Evolutionary conservation across 2,888 invertebrate genomes (phyloP).

Genomic region (Drosophila demipolita): DNA sequence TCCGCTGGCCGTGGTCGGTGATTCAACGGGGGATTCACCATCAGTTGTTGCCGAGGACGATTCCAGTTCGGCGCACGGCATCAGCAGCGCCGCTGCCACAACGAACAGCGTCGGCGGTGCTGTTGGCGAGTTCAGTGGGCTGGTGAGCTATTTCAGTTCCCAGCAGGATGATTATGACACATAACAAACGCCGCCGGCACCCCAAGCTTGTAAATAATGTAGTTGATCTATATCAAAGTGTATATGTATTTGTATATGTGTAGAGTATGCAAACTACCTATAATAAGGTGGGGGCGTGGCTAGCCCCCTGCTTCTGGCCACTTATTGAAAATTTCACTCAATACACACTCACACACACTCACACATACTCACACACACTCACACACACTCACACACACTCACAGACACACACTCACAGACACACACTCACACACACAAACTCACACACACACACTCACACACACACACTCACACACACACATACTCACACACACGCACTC

Average conservation of each 20-base stretch:
- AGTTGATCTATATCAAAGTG: constrained; percentile 51
- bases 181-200: constrained; percentile 86
- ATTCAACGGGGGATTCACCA: constrained; percentile 76
- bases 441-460: constrained; percentile 2
- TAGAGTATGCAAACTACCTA: constrained; percentile 33
- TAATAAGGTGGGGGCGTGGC: constrained; percentile 20
- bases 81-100: constrained; percentile 65
- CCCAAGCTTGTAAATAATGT: constrained; percentile 66
- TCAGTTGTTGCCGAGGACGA: constrained; percentile 72
- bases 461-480: constrained; percentile 5
- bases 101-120: constrained; percentile 47
- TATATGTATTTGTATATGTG: constrained; percentile 34
- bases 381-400: constrained; percentile 5
- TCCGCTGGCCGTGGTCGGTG: constrained; percentile 68
- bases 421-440: constrained; percentile 8
- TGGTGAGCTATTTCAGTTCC: constrained; percentile 96
- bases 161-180: constrained; percentile 95
- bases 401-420: constrained; percentile 3
- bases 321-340: constrained; percentile 43
- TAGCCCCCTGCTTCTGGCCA: constrained; percentile 38
- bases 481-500: constrained; percentile 5
- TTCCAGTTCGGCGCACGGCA: constrained; percentile 73
- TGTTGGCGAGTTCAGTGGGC: constrained; percentile 92
- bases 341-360: constrained; percentile 7
- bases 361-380: constrained; percentile 5